A percentile compares a stretch with the other conserved stretches of the same genome.
Evolutionary conservation across 2,888 invertebrate genomes (phyloP).

Genomic region (Tyria jacobaeae): DNA sequence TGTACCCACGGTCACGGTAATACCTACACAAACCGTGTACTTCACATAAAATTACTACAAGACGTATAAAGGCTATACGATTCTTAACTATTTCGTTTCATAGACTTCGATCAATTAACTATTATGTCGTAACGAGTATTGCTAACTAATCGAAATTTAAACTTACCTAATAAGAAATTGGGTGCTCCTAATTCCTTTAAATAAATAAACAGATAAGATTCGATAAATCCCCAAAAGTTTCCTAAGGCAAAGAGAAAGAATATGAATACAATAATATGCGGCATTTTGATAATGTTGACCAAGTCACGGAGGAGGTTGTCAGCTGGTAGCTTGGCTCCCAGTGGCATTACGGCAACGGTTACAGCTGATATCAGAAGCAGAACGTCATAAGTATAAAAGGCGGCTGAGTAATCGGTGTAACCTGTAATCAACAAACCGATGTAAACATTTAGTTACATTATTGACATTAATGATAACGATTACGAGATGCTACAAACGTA

Average conservation of each 20-base stretch:
- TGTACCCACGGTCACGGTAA: constrained; percentile 94
- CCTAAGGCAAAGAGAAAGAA: constrained; percentile 93
- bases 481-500: constrained; percentile 71
- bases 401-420: constrained; percentile 94
- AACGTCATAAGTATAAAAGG: constrained; percentile 93
- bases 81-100: neutral
- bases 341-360: constrained; percentile 91
- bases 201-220: constrained; percentile 95
- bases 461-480: constrained; percentile 80
- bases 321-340: constrained; percentile 92
- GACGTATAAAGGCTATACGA: neutral
- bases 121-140: neutral
- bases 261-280: constrained; percentile 93
- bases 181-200: constrained; percentile 94
- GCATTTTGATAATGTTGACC: constrained; percentile 91
- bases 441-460: constrained; percentile 68
- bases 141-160: neutral
- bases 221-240: constrained; percentile 95
- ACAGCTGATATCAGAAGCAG: constrained; percentile 90
- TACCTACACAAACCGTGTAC: constrained; percentile 81
- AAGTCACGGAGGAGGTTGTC: constrained; percentile 92
- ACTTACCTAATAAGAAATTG: constrained; percentile 92
- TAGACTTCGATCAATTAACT: neutral
- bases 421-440: constrained; percentile 83
- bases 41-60: constrained; percentile 35